Base-by-base conservation (phyloP, 2,888 invertebrate genomes). In the Vandiemenella viatica region DNA sequence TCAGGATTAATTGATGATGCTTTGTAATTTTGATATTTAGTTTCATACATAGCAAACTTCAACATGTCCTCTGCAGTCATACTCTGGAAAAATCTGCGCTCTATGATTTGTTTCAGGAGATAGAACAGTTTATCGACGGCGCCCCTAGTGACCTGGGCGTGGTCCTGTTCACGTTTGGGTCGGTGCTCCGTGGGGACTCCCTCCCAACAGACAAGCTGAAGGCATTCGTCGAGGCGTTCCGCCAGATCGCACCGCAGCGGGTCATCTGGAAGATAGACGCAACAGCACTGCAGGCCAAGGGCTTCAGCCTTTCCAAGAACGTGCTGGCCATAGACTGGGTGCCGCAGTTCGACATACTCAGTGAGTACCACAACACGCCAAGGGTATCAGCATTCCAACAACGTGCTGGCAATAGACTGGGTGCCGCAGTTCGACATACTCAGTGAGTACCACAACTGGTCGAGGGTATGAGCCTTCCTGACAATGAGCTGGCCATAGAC, bases 151-250 rank as follows among this genome's bases (percentile, higher is more conserved):
- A 47, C 5, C 16, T 23, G 15, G 47, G 47, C 8, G 42, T 41
- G 3, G 23, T 47, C 13, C 23, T 21, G 5, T 40, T 41, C n/a
- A 42, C 37, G 5, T 26, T 47, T 6, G 47, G 47, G 22, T 47
- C 47, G 3, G 17, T 47, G 42, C n/a, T 42, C 8, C 22, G 8
- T 13, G 8, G n/a, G 10, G 42, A 47, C 18, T 17, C 40, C 0
- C n/a, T 47, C 3, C 42, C 47, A 2, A 5, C 6, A 18, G 21
- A 37, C 8, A 18, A 40, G 40, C 20, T 46, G 42, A 10, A 42
- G 5, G 20, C 13, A n/a, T n/a, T 42, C 20, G 13, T 20, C 13
- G 5, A 15, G 19, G 42, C 21, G 8, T 19, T 42, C n/a, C 6
- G 18, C n/a, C 5, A 23, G 13, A 18, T 45, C n/a, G n/a, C n/a